phyloP scores from a whole-genome alignment of 2,113 vertebrate genomes.

The Oriolus oriolus region DNA sequence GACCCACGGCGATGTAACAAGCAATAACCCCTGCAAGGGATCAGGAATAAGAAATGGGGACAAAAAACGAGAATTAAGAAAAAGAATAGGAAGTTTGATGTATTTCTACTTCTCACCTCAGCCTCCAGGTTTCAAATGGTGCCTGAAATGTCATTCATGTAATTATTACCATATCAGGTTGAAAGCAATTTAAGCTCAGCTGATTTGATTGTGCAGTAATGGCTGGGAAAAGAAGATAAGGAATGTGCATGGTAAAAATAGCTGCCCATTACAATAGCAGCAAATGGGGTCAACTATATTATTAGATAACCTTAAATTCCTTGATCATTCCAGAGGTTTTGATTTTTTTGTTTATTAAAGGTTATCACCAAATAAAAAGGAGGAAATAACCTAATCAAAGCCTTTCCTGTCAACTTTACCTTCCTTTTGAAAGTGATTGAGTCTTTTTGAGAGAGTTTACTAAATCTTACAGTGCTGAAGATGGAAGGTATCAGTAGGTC shows the following conservation, averaged over 20 bases:
- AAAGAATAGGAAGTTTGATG: slow-evolving; percentile 19
- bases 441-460: background rate
- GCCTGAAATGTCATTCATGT: slow-evolving; percentile 66
- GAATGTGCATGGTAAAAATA: background rate
- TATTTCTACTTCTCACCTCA: background rate
- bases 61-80: background rate
- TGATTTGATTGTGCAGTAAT: slow-evolving; percentile 66
- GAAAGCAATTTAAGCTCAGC: slow-evolving; percentile 53
- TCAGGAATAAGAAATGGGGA: background rate
- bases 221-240: slow-evolving; percentile 67
- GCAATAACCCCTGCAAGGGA: background rate
- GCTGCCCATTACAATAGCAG: background rate
- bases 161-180: slow-evolving; percentile 66
- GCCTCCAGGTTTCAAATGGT: slow-evolving; percentile 42
- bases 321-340: background rate
- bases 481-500: background rate
- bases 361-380: background rate
- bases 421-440: background rate
- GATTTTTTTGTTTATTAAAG: background rate
- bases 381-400: background rate
- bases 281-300: background rate
- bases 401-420: background rate
- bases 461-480: background rate
- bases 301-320: slow-evolving; percentile 32
- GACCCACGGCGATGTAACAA: background rate